A percentile compares a stretch with the other conserved stretches of the same genome.
phyloP scores from a whole-genome alignment of 1,140 invertebrate genomes.

The Zeugodacus cucurbitae region DNA sequence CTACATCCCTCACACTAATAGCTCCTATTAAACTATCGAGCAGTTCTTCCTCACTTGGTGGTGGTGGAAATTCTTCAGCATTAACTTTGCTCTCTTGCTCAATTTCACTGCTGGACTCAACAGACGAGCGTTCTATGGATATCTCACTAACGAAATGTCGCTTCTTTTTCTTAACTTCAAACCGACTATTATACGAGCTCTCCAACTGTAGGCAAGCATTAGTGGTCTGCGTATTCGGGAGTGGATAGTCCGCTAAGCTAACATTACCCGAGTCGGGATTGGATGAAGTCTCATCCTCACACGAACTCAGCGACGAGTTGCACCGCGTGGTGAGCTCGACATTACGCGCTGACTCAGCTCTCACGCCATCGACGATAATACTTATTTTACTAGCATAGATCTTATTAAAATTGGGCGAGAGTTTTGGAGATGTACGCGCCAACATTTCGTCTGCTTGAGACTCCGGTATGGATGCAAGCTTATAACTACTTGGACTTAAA shows the following conservation, averaged over 20 bases:
- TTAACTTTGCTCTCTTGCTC: neutral
- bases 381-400: slow-evolving; percentile 60
- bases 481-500: slow-evolving; percentile 48
- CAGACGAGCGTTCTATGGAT: slow-evolving; percentile 20
- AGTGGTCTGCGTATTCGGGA: neutral
- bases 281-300: slow-evolving; percentile 58
- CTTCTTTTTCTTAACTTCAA: slow-evolving; percentile 52
- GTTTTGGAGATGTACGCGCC: slow-evolving; percentile 43
- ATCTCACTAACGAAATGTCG: slow-evolving; percentile 33
- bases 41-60: slow-evolving; percentile 57
- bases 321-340: slow-evolving; percentile 46
- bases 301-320: slow-evolving; percentile 58
- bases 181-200: slow-evolving; percentile 55
- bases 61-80: slow-evolving; percentile 52
- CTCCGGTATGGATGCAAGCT: slow-evolving; percentile 62
- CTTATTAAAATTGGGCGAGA: slow-evolving; percentile 61
- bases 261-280: slow-evolving; percentile 64
- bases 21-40: slow-evolving; percentile 49
- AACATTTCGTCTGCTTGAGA: slow-evolving; percentile 26
- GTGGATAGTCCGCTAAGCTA: slow-evolving; percentile 59
- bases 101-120: neutral
- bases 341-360: neutral
- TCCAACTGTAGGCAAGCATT: slow-evolving; percentile 56
- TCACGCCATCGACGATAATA: slow-evolving; percentile 53
- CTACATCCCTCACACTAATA: neutral